These are phyloP conservation scores for Brachypodius melanocephalos DNA, from an alignment of 2,113 vertebrate genomes.

Conservation along the genomic window DNA sequence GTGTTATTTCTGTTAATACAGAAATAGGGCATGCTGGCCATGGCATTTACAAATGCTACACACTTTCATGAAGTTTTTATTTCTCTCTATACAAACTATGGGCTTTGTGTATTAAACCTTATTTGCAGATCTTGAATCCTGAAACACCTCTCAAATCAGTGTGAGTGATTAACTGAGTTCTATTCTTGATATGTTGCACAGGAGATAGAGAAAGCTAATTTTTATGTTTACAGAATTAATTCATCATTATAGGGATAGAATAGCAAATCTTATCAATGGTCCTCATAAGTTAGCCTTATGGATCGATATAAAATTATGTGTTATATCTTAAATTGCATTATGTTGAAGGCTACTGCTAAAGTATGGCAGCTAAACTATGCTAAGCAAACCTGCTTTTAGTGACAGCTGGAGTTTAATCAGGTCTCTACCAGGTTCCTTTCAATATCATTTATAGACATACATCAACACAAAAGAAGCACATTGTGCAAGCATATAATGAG, in stretches of 20 bases:
- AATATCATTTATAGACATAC: not conserved
- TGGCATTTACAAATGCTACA: not conserved
- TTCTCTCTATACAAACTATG: not conserved
- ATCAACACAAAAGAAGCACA: not conserved
- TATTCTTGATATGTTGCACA: not conserved
- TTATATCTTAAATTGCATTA: not conserved
- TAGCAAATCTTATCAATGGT: not conserved
- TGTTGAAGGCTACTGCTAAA: not conserved
- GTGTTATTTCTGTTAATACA: not conserved
- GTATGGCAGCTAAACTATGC: not conserved
- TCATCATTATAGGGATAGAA: not conserved
- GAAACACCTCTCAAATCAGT: not conserved
- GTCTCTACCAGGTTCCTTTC: not conserved
- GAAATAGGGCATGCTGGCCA: not conserved
- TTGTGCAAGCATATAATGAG: slow-evolving; percentile 5
- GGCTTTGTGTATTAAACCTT: not conserved
- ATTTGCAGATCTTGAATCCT: not conserved
- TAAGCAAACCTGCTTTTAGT: not conserved
- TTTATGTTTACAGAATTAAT: not conserved
- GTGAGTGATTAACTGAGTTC: not conserved
- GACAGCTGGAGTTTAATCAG: not conserved
- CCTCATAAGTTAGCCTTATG: not conserved
- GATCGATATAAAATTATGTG: not conserved
- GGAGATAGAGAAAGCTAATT: not conserved
- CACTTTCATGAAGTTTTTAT: not conserved